These are phyloP conservation scores for Steromphala cineraria DNA, from an alignment of 2,888 invertebrate species.

Conservation along the genomic window DNA sequence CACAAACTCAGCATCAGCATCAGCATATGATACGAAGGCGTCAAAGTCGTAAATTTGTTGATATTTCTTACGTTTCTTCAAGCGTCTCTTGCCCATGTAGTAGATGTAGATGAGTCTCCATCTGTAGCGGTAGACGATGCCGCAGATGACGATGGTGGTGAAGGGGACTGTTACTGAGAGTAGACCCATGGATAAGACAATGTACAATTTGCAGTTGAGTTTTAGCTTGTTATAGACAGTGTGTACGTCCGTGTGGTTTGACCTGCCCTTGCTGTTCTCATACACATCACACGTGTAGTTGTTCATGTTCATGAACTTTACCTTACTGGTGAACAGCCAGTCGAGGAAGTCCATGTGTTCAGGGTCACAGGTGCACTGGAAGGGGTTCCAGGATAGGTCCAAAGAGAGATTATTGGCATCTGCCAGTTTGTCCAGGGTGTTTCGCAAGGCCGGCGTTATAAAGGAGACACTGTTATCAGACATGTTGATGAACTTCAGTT, in stretches of 20 bases:
- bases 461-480: conserved; percentile 11
- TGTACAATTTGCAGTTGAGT: neutral
- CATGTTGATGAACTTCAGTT: conserved; percentile 24
- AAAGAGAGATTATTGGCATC: neutral
- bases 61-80: conserved; percentile 31
- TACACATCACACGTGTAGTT: neutral
- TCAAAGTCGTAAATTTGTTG: conserved; percentile 41
- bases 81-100: conserved; percentile 27
- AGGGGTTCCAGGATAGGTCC: conserved; percentile 27
- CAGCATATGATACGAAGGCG: conserved; percentile 40
- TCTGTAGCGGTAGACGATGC: conserved; percentile 30
- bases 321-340: conserved; percentile 28
- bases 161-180: neutral
- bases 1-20: conserved; percentile 30
- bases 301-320: neutral
- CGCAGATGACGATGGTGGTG: conserved; percentile 1
- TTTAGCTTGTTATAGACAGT: neutral
- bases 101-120: conserved; percentile 42
- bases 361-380: conserved; percentile 32
- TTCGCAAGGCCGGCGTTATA: conserved; percentile 14
- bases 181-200: neutral
- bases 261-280: neutral
- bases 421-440: neutral
- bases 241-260: too few species aligned
- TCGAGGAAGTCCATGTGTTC: conserved; percentile 30